Evolutionary conservation across 2,888 invertebrate genomes (phyloP).

Genomic region (Phymatocera aterrima): DNA sequence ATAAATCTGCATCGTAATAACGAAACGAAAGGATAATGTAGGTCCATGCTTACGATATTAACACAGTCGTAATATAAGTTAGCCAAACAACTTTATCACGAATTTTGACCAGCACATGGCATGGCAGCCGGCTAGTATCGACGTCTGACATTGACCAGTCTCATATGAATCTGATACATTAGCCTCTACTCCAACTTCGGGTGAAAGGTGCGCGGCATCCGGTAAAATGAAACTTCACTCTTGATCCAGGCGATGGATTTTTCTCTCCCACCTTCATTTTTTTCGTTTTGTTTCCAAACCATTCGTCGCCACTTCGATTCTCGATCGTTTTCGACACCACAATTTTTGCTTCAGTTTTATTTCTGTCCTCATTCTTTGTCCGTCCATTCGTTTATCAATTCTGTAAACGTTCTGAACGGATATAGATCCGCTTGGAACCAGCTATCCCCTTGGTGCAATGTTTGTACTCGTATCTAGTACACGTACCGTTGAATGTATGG

Average conservation of each 20-base stretch:
- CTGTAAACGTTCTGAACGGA: no score
- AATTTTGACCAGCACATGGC: conserved; percentile 4
- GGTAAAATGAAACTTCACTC: conserved; percentile 21
- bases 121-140: no score
- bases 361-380: not conserved
- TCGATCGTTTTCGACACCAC: not conserved
- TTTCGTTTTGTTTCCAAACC: not conserved
- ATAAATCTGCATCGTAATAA: no score
- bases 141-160: conserved; percentile 45
- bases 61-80: not conserved
- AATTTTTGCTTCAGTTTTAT: not conserved
- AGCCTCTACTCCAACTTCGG: conserved; percentile 24
- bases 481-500: no score
- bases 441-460: no score
- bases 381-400: not conserved
- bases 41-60: no score
- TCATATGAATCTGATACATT: no score
- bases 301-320: not conserved
- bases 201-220: conserved; percentile 23
- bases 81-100: not conserved
- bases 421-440: no score
- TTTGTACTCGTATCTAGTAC: no score
- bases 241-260: not conserved
- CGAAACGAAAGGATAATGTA: no score
- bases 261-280: not conserved